Conservation (phyloP, 2,113 vertebrate genomes). For the Butastur rufipennis region DNA sequence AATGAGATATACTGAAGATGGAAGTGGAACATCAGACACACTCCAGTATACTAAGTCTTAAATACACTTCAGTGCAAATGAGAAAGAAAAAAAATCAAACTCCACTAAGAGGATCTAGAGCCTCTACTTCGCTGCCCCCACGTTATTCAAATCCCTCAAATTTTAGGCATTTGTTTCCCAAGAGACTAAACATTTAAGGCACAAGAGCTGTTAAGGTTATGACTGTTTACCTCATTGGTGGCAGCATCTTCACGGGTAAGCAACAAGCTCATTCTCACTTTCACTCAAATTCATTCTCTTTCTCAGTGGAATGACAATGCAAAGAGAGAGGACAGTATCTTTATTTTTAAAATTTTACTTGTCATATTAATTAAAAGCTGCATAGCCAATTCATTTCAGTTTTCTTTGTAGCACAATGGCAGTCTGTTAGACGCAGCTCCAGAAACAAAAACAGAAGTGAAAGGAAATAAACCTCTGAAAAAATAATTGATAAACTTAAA, state of each 20-base stretch:
- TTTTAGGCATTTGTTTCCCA: neutral
- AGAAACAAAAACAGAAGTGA: conserved; percentile 18
- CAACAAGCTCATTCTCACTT: neutral
- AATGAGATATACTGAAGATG: neutral
- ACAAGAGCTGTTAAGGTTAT: neutral
- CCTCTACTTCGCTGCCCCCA: neutral
- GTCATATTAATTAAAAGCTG: neutral
- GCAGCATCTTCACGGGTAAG: neutral
- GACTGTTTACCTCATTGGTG: neutral
- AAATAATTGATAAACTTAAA: conserved; percentile 17
- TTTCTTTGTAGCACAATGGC: neutral
- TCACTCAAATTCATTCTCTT: neutral
- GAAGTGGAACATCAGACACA: neutral
- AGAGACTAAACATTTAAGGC: neutral
- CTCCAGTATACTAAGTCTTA: neutral
- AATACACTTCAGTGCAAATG: neutral
- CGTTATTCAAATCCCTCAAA: neutral
- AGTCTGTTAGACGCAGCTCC: neutral
- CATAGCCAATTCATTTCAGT: neutral
- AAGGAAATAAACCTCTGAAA: conserved; percentile 27
- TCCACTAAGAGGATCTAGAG: neutral
- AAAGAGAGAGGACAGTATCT: neutral
- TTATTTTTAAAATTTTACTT: neutral
- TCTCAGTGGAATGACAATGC: neutral
- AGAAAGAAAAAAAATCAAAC: neutral